Evolutionary conservation across 2,888 invertebrate genomes (phyloP).

Genomic region (Caenorhabditis angaria): DNA sequence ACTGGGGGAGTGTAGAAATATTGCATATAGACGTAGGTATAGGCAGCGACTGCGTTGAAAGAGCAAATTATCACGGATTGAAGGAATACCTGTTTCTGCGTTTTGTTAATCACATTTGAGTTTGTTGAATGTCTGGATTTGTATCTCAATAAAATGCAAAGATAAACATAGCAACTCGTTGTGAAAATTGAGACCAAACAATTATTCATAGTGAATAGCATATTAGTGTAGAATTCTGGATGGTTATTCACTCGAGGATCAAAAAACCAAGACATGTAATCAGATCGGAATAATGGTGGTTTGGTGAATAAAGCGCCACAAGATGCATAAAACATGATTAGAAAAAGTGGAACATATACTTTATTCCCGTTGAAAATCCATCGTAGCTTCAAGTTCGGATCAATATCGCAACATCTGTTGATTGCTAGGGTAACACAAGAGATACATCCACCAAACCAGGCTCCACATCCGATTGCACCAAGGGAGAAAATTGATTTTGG

Average conservation of each 20-base stretch:
- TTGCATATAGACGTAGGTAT: constrained; percentile 56
- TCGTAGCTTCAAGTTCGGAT: constrained; percentile 17
- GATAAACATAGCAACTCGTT: too few relatives aligned
- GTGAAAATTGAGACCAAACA: too few relatives aligned
- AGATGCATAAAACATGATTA: constrained; percentile 14
- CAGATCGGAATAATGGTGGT: too few relatives aligned
- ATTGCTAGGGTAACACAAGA: constrained; percentile 28
- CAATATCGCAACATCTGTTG: constrained; percentile 35
- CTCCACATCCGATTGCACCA: constrained; percentile 23
- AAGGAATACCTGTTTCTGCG: constrained; percentile 19
- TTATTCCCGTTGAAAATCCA: constrained; percentile 27
- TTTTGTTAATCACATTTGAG: constrained; percentile 20
- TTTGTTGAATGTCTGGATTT: constrained; percentile 15
- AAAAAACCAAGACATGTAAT: too few relatives aligned
- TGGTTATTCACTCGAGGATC: too few relatives aligned
- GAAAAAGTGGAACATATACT: constrained; percentile 16
- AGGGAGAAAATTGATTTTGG: constrained; percentile 20
- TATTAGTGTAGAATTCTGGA: too few relatives aligned
- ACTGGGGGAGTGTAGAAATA: constrained; percentile 37
- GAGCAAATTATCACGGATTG: constrained; percentile 25
- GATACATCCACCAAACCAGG: constrained; percentile 34
- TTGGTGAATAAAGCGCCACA: constrained; percentile 26
- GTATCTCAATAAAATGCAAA: constrained; percentile 28
- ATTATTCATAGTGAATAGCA: too few relatives aligned
- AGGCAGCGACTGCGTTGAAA: constrained; percentile 46